Base-by-base conservation (phyloP, 2,888 invertebrate species). In the Oligia fasciuncula region DNA sequence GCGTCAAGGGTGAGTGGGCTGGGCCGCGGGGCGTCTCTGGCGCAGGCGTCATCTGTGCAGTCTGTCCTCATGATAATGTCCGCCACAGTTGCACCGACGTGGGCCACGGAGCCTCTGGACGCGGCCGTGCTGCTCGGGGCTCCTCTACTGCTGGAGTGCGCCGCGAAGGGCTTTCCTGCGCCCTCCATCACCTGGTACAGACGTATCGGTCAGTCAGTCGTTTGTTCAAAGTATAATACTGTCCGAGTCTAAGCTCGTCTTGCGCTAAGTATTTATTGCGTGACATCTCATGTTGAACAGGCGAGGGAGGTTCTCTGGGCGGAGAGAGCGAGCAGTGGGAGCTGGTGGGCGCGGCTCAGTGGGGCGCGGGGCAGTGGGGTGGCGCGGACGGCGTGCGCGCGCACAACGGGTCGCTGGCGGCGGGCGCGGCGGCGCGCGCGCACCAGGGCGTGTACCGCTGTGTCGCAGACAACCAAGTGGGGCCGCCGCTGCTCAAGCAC, bases 391-490 rank as follows among this genome's bases (percentile, higher is more conserved):
- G 83, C 14, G 88, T 87, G 87, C 87, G 81, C 29, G 88, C 86
- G 9, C 81, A 80, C 35, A 93, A 97, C 92, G 98, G 98, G 69
- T 97, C 98, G 23, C 94, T 98, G 83, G 95, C 97, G 88, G 97
- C 98, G 4, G 97, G 97, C 73, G 97, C 97, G 49, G 98, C 98
- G 23, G 97, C 97, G 76, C 97, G 98, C 60, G 97, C 97, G 84
- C 98, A 97, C 89, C 98, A 98, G 92, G 98, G 98, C 13, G 97
- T 97, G 91, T 99, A 98, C 95, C 97, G 98, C 90, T 99, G 99
- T 93, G 97, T 98, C 85, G 98, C 98, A 3, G 98, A 98, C 90
- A 99, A 99, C 94, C 98, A 98, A 73, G 98, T 99, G 83, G 98
- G 98, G 1, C 97, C 98, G 46, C 98, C 98, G 13, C 97, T 99